These are phyloP conservation scores for Larimichthys crocea DNA, from an alignment of 2,113 vertebrate species.

Conservation along the genomic window DNA sequence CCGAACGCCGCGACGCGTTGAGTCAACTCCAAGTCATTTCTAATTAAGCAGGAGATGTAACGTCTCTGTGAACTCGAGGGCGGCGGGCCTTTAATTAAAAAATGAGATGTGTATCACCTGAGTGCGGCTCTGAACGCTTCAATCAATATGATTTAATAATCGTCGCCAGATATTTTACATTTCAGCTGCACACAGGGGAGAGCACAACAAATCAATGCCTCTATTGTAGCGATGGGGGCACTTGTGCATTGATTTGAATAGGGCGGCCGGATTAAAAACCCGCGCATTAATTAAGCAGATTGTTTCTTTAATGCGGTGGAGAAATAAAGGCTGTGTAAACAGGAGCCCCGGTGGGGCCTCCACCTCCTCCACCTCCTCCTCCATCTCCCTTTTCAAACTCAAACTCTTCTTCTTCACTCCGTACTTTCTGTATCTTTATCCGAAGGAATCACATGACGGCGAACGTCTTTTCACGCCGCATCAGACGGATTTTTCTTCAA, in stretches of 20 bases:
- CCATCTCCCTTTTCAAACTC: neutral
- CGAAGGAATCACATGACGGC: neutral
- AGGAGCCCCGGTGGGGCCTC: neutral
- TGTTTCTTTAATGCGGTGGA: slow-evolving; percentile 47
- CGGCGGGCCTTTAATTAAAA: slow-evolving; percentile 38
- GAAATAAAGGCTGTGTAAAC: slow-evolving; percentile 29
- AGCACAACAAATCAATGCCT: slow-evolving; percentile 42
- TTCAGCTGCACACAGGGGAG: neutral
- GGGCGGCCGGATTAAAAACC: slow-evolving; percentile 39
- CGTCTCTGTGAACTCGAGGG: slow-evolving; percentile 9
- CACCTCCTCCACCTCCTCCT: neutral
- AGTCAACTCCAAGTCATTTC: slow-evolving; percentile 10
- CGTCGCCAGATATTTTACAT: slow-evolving; percentile 14
- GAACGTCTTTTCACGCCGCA: neutral
- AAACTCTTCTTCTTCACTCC: neutral
- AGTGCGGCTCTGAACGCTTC: neutral
- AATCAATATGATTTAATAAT: slow-evolving; percentile 49
- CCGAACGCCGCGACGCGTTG: neutral
- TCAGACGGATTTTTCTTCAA: neutral
- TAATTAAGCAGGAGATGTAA: slow-evolving; percentile 30
- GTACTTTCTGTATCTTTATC: neutral
- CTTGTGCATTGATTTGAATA: slow-evolving; percentile 34
- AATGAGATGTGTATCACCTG: slow-evolving; percentile 11
- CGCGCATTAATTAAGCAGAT: slow-evolving; percentile 54
- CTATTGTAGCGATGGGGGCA: slow-evolving; percentile 21